phyloP scores from a whole-genome alignment of 2,888 invertebrate species.

The Ditylenchus weischeri region DNA sequence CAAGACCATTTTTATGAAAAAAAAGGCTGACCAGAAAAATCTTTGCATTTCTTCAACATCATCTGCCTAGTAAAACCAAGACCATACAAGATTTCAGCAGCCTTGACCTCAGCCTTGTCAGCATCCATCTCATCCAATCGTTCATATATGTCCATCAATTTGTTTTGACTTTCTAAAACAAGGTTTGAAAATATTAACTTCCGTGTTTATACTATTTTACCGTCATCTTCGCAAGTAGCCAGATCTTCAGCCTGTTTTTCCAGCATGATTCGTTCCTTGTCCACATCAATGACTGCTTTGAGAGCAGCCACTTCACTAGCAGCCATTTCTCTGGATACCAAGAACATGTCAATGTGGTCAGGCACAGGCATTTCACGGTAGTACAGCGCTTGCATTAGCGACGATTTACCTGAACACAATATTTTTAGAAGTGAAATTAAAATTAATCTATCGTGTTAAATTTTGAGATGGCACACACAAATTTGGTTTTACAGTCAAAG shows the following conservation, averaged over 20 bases:
- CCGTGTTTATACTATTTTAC: conserved; percentile 58
- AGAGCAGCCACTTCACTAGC: conserved; percentile 95
- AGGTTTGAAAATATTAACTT: background rate
- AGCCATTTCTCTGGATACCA: conserved; percentile 86
- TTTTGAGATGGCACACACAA: background rate
- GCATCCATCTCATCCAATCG: conserved; percentile 93
- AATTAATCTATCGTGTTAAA: background rate
- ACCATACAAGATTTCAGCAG: conserved; percentile 90
- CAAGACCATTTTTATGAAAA: too few relatives aligned
- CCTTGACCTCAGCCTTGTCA: conserved; percentile 87
- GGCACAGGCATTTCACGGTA: conserved; percentile 91
- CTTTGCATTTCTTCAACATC: conserved; percentile 70
- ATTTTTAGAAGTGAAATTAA: too few relatives aligned
- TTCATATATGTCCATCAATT: conserved; percentile 94
- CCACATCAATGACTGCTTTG: conserved; percentile 95
- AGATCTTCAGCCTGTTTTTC: conserved; percentile 88
- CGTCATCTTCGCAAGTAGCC: conserved; percentile 80
- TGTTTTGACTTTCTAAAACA: conserved; percentile 78
- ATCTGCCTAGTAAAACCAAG: conserved; percentile 80
- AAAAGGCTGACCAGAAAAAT: conserved; percentile 61
- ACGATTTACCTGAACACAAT: conserved; percentile 85
- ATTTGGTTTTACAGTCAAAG: too few relatives aligned
- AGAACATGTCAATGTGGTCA: conserved; percentile 90
- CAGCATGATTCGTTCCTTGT: conserved; percentile 82
- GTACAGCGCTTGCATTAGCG: conserved; percentile 83